Evolutionary conservation across 2,797 vertebrate species (phyloP), one percentile per base, ranked within the genome.

Genomic region (Myotis myotis): DNA sequence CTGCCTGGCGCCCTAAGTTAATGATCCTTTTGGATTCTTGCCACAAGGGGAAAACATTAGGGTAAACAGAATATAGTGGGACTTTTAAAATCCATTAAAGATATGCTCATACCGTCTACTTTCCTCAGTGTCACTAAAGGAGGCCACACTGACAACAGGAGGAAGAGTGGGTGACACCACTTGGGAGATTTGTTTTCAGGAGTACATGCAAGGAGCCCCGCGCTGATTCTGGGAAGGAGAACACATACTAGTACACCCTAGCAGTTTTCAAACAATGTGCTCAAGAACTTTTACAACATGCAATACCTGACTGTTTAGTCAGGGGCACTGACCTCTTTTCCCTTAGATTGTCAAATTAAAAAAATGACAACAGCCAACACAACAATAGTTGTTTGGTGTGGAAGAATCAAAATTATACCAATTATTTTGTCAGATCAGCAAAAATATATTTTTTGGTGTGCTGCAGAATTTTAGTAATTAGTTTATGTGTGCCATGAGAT

Each of bases 91-190:
- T 49, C 47, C 8, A 4, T 4, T 13, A 33, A 36, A 8, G 22
- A 3, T 2, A 0, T 0, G 1, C 13, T 44, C 8, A 4, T 9
- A 5, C 10, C 2, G 6, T 44, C 47, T 25, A 33, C 25, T 60
- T 64, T 8, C 38, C 28, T 6, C 5, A 33, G 4, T 5, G 6
- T 41, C 41, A 23, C 64, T 11, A 17, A 4, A 9, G 17, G 28
- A 44, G 7, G 25, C n/a, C 33, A 9, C 53, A 6, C 1, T 6
- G 10, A 33, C n/a, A 64, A 25, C n/a, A 30, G 23, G 22, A 57
- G n/a, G 23, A 19, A 20, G 23, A 19, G 23, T 1, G 6, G 15
- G 11, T 4, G 23, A 13, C 71, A 44, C 10, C 16, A 4, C 3
- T 7, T 8, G 8, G 30, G 51, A 78, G 49, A 53, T 23, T 23